Evolutionary conservation across 2,113 vertebrate genomes (phyloP).

Genomic region (western clawed frog (Xenopus tropicalis)): UCB_Xtro_10.0 CM004447.2:69856001-69856500

Average conservation of each 20-base stretch:
- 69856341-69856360: no score
- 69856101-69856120: conserved; percentile 93
- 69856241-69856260: background rate
- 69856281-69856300: no score
- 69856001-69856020: conserved; percentile 49
- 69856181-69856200: conserved; percentile 95
- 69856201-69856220: conserved; percentile 82
- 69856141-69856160: conserved; percentile 98
- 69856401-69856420: no score
- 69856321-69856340: no score
- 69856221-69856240: conserved; percentile 41
- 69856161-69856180: conserved; percentile 96
- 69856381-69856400: no score
- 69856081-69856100: conserved; percentile 60
- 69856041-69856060: conserved; percentile 75
- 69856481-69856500: no score
- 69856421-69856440: no score
- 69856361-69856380: no score
- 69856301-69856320: no score
- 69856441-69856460: no score
- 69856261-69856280: no score
- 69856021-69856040: conserved; percentile 73
- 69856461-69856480: no score
- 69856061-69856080: conserved; percentile 67
- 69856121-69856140: conserved; percentile 99